These are phyloP conservation scores for Mnemiopsis leidyi DNA, from an alignment of 37 sponge, comb jelly and placozoan genomes.

Conservation along the genomic window DNA sequence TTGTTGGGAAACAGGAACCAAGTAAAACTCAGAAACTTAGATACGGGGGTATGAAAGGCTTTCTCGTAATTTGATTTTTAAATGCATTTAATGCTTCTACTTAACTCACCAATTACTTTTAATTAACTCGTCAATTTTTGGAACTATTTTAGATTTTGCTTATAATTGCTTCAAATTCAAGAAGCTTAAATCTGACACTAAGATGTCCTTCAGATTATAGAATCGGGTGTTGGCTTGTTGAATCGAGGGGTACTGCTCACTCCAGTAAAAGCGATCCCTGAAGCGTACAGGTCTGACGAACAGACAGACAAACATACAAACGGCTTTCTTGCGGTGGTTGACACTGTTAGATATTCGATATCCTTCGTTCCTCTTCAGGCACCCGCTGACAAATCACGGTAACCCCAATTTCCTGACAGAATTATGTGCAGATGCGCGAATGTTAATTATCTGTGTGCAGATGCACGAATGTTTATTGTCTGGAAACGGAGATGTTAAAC, in stretches of 20 bases:
- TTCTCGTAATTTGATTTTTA: too few species aligned
- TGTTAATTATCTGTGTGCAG: too few species aligned
- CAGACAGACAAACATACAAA: background rate
- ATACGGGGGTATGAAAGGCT: constrained; percentile 16
- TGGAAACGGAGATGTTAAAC: too few species aligned
- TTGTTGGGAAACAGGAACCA: background rate
- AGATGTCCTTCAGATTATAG: background rate
- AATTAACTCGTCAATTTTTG: too few species aligned
- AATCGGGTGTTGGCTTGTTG: background rate
- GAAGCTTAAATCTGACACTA: too few species aligned
- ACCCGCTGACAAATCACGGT: background rate
- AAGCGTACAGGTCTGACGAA: background rate
- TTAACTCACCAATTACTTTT: too few species aligned
- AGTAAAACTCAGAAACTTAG: background rate
- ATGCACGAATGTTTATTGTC: too few species aligned
- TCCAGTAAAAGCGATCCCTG: background rate
- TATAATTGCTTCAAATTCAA: too few species aligned
- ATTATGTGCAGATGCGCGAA: too few species aligned
- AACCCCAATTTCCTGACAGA: too few species aligned
- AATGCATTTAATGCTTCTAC: too few species aligned
- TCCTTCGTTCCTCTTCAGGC: background rate
- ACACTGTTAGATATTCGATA: constrained; percentile 16
- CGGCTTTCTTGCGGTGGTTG: constrained; percentile 6
- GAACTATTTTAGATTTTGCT: too few species aligned
- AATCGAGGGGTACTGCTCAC: background rate